Percentiles rank a stretch among this genome's conserved stretches.
phyloP scores from a whole-genome alignment of 2,797 vertebrate species.

The Leptatherina wallacei region DNA sequence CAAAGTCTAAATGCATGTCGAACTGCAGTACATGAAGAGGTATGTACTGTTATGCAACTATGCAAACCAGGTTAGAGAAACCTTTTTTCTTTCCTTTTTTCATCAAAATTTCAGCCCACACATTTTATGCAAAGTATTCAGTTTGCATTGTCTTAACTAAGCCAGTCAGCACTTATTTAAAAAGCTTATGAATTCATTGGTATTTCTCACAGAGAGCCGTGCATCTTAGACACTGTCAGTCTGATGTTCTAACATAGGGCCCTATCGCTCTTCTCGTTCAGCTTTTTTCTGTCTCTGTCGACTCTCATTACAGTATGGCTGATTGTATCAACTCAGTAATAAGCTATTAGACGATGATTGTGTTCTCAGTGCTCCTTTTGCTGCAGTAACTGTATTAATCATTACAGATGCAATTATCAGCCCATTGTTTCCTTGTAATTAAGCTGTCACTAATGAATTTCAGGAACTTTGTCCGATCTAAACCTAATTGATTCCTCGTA shows the following conservation, averaged over 20 bases:
- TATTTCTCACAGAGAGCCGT: background rate
- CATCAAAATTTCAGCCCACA: slow-evolving; percentile 4
- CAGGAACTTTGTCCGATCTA: slow-evolving; percentile 59
- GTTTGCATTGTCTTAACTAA: background rate
- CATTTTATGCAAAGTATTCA: slow-evolving; percentile 8
- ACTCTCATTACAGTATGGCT: slow-evolving; percentile 66
- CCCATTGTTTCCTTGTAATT: slow-evolving; percentile 78
- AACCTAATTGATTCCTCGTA: slow-evolving; percentile 77
- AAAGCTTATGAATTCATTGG: slow-evolving; percentile 1
- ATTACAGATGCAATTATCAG: slow-evolving; percentile 80
- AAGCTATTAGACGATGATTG: slow-evolving; percentile 72
- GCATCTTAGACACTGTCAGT: slow-evolving; percentile 9
- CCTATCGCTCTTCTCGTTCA: background rate
- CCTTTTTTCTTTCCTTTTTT: background rate
- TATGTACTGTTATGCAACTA: background rate
- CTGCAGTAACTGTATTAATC: slow-evolving; percentile 78
- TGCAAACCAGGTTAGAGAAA: background rate
- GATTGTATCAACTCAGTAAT: slow-evolving; percentile 77
- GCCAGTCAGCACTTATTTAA: background rate
- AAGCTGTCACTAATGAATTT: slow-evolving; percentile 79
- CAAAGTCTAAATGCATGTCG: too few species aligned
- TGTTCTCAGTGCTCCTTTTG: slow-evolving; percentile 69
- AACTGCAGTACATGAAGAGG: too few species aligned
- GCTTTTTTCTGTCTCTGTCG: slow-evolving; percentile 34
- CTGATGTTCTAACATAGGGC: slow-evolving; percentile 17